Evolutionary conservation across 1,140 invertebrate species (phyloP), one percentile per base, ranked within the genome.

Genomic region (Plutomurus gul): DNA sequence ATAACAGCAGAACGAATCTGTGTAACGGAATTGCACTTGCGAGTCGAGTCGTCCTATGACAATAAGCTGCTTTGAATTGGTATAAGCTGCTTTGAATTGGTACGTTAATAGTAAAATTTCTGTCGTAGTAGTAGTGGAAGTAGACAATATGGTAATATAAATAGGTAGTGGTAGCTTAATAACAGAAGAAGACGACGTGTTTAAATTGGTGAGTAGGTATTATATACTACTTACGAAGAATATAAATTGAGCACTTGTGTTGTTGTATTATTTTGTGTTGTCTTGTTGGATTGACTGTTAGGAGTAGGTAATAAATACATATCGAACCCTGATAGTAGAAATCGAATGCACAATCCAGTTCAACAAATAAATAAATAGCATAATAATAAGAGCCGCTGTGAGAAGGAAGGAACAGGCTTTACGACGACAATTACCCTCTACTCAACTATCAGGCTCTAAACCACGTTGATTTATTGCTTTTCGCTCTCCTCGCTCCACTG

Each of bases 391-490:
- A 65, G 56, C 56, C 56, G 56, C 56, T 65, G 56, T 65, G 56
- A 65, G 56, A 65, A 65, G 56, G 56, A 65, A 65, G 56, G 56
- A 65, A 65, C 56, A 65, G 27, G 56, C 56, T 65, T 65, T 65
- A 65, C 56, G 56, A 65, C 56, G 56, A 65, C 56, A 65, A 65
- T 65, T 65, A 65, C 56, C 56, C 56, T 65, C 56, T 65, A 30
- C 27, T 65, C 56, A 65, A 65, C 56, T 65, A 65, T 65, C 56
- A 65, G 30, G 56, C 56, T 65, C 56, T 65, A 65, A 65, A 65
- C 56, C 56, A 65, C 56, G 56, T 65, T 65, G 56, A 65, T 65
- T 65, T 65, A 65, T 65, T 65, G 56, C 56, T 65, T 65, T 65
- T 65, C 56, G 56, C 56, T 65, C 56, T 65, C 56, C 56, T 65